Base-by-base conservation (phyloP, 2,888 invertebrate species). In the Archips xylosteana region DNA sequence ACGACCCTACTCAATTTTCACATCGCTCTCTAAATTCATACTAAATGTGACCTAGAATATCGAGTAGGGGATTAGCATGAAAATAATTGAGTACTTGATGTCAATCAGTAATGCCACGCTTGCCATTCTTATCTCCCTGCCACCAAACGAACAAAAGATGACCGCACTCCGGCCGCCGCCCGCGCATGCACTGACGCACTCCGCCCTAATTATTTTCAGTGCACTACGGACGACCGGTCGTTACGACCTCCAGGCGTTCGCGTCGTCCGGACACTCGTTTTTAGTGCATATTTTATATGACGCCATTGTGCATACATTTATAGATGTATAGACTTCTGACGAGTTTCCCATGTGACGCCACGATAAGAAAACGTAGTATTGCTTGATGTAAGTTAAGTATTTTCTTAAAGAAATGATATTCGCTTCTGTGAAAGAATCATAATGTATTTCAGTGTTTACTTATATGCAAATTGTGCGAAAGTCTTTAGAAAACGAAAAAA, bases 131-230 rank as follows among this genome's bases (percentile, higher is more conserved):
- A 57, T 57, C 57, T 32, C 15, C 9, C 3, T 12, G 57, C 32
- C 32, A 57, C 13, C 57, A 12, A 32, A 10, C 32, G 57, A 57
- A 57, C 57, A 32, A 60, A 60, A 36, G 36, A 6, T 60, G 60
- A 36, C 23, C 34, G 60, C 23, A 60, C 60, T 13, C 36, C 36
- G 63, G 63, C 45, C 34, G 47, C 59, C 59, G 57, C 57, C 64
- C 9, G 54, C 54, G 36, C 72, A 72, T 36, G 4, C 61, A 23
- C 45, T 75, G 71, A 72, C 63, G 73, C 70, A 75, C 62, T 63
- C 54, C 66, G 61, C 67, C 63, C 51, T 75, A 67, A 75, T 75
- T 75, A 75, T 73, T 75, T 75, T 75, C 70, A 70, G 74, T 75
- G 70, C 67, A 70, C 59, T 64, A 23, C 42, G 51, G 61, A 70